phyloP scores from a whole-genome alignment of 2,797 vertebrate genomes.

The Cryptoblepharus egeriae region DNA sequence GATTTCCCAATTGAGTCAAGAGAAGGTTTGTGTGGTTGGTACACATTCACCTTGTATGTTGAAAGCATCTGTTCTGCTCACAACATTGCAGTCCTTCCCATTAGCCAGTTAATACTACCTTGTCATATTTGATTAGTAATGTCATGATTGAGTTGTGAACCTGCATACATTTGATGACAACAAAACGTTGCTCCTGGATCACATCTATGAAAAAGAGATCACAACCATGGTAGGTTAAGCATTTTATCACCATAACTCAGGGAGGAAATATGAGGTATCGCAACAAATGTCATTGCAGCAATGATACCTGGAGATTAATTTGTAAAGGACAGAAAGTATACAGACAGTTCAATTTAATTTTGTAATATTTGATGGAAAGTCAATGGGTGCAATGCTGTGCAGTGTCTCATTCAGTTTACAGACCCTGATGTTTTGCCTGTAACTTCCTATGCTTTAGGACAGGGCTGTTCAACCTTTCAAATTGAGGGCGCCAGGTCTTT shows the following conservation, averaged over 20 bases:
- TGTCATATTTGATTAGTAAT: background rate
- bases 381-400: background rate
- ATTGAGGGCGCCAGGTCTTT: too few species aligned
- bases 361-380: background rate
- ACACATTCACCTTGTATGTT: background rate
- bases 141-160: background rate
- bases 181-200: background rate
- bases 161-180: background rate
- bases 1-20: background rate
- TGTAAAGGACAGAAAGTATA: conserved; percentile 6
- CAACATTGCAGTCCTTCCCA: background rate
- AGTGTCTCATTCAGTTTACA: background rate
- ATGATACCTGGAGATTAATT: background rate
- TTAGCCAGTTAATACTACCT: background rate
- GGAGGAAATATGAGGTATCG: background rate
- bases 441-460: background rate
- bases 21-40: background rate
- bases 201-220: background rate
- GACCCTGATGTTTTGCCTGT: background rate
- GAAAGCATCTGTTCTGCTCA: background rate
- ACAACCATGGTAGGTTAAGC: background rate
- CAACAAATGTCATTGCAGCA: background rate
- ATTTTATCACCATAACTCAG: background rate
- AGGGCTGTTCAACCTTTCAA: too few species aligned
- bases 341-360: conserved; percentile 11